Base-by-base conservation (phyloP, 2,797 vertebrate species). In the Balearica regulorum region DNA sequence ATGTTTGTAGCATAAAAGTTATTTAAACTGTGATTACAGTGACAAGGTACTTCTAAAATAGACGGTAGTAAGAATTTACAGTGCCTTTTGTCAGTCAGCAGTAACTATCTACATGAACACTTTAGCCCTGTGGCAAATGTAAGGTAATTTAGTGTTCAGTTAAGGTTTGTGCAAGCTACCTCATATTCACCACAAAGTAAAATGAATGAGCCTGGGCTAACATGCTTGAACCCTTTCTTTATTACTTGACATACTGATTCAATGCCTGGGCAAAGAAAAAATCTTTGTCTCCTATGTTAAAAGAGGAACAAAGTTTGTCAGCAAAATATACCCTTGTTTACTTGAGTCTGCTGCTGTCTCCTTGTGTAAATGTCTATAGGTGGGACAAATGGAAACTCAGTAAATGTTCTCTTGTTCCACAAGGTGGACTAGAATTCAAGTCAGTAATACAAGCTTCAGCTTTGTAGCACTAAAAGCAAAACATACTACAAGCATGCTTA, bases 361-460 rank as follows among this genome's bases (percentile, higher is more conserved):
- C 17, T 46, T 73, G 29, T 43, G 65, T 53, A 49, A 37, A 57
- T 70, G 73, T 72, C 55, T 2, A 1, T 44, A 58, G 29, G n/a
- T 65, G 46, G 29, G 31, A 71, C 28, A 66, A 57, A 77, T 26
- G 53, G 53, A 61, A 94, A 80, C 18, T 68, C 3, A 0, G 65
- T 77, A 48, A 91, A 61, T 55, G 16, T 86, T 75, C 64, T 68
- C 7, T 83, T 83, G n/a, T 57, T 93, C 87, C 94, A 91, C 95
- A 93, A 92, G 94, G 88, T 86, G 89, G 94, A 92, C 83, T 96
- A 84, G 58, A 71, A 76, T 93, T 61, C 89, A 84, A 79, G 41
- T 64, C 49, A 90, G 26, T 66, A 54, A 31, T 37, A 75, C 12
- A 57, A 55, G n/a, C 55, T 61, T 90, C 65, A 64, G 61, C 44